phyloP scores from a whole-genome alignment of 2,797 vertebrate genomes.

The Sorex maritimensis region DNA sequence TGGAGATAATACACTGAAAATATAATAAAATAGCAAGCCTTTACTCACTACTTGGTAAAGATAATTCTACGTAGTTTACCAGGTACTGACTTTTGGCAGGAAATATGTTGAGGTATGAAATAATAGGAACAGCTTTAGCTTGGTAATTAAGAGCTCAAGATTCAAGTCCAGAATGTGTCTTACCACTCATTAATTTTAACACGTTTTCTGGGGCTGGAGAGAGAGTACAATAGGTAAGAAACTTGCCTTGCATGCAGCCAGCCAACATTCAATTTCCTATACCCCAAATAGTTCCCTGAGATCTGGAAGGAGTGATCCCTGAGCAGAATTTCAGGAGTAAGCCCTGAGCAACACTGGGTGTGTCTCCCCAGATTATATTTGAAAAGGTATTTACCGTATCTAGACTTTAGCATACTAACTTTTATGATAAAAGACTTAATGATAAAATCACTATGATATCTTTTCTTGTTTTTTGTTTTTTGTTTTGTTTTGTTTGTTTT shows the following conservation, averaged over 20 bases:
- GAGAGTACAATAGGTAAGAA: too few species aligned
- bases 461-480: background rate
- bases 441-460: background rate
- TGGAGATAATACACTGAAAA: slow-evolving; percentile 59
- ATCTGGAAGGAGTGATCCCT: too few species aligned
- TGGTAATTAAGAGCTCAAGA: slow-evolving; percentile 11
- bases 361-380: background rate
- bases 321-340: too few species aligned
- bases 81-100: slow-evolving; percentile 5
- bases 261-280: too few species aligned
- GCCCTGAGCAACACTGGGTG: too few species aligned
- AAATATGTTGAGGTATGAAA: background rate
- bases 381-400: slow-evolving; percentile 1
- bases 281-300: too few species aligned
- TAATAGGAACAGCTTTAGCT: background rate
- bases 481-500: background rate
- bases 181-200: background rate
- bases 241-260: too few species aligned
- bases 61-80: background rate
- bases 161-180: background rate
- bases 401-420: background rate
- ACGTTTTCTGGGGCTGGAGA: too few species aligned
- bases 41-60: slow-evolving; percentile 30
- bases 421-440: slow-evolving; percentile 26
- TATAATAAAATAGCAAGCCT: slow-evolving; percentile 51